These are phyloP conservation scores for Holothuria glaberrima DNA, from an alignment of 35 echinoderm and acorn worm species.

Conservation along the genomic window DNA sequence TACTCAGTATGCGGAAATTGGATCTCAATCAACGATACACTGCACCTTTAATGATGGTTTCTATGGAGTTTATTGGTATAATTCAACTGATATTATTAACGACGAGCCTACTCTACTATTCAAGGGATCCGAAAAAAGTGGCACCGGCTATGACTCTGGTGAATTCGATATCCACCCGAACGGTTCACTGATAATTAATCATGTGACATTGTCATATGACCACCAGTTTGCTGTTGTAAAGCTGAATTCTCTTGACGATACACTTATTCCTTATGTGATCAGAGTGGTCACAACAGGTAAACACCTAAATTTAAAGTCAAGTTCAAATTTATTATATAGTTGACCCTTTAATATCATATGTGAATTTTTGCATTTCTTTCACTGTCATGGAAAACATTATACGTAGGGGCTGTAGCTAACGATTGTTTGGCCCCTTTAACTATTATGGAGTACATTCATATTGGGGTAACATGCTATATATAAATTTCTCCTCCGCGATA, in stretches of 20 bases:
- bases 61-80: slow-evolving; percentile 23
- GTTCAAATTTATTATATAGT: too few species aligned
- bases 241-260: neutral
- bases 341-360: too few species aligned
- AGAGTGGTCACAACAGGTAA: too few species aligned
- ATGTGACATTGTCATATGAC: neutral
- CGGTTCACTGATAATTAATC: slow-evolving; percentile 13
- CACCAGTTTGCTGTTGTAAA: neutral
- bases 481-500: too few species aligned
- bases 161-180: neutral
- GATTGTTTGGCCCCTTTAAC: too few species aligned
- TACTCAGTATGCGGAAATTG: neutral
- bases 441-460: too few species aligned
- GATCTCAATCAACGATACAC: neutral
- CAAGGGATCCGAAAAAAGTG: neutral
- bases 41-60: neutral
- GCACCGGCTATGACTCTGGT: neutral
- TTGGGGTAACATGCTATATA: too few species aligned
- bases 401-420: too few species aligned
- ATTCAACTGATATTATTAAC: neutral
- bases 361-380: too few species aligned
- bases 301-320: too few species aligned
- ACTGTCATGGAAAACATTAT: too few species aligned
- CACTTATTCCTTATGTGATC: too few species aligned
- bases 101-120: neutral